A percentile compares a stretch with the other conserved stretches of the same genome.
These are phyloP conservation scores for Alviniconcha strummeri DNA, from an alignment of 2,888 invertebrate species.

Conservation along the genomic window DNA sequence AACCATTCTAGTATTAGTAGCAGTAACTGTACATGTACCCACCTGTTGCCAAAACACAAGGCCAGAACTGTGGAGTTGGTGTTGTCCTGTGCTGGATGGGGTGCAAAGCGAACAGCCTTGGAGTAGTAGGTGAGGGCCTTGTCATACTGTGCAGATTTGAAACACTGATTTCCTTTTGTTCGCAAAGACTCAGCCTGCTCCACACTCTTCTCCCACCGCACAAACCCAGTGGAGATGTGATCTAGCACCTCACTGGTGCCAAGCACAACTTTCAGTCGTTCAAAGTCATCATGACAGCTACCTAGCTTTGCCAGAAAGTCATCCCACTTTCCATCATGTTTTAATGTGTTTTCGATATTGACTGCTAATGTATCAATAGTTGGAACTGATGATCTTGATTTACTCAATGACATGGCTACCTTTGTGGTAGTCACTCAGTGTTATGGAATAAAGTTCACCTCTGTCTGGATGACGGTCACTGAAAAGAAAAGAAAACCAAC, in stretches of 20 bases:
- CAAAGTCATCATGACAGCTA: background rate
- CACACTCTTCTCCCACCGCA: conserved; percentile 54
- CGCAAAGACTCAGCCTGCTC: conserved; percentile 64
- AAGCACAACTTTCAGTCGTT: conserved; percentile 5
- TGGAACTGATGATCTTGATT: background rate
- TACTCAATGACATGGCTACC: background rate
- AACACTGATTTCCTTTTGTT: conserved; percentile 67
- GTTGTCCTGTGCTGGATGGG: conserved; percentile 31
- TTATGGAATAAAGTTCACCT: background rate
- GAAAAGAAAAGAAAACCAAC: background rate
- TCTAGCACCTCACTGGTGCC: conserved; percentile 27
- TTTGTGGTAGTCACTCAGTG: background rate
- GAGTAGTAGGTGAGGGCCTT: conserved; percentile 63
- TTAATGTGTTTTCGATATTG: conserved; percentile 24
- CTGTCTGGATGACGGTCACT: background rate
- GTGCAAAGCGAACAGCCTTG: conserved; percentile 57
- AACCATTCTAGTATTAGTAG: too few species aligned
- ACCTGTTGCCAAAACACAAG: conserved; percentile 31
- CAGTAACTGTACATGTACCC: too few species aligned
- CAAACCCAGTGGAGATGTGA: conserved; percentile 28
- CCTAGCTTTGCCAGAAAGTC: background rate
- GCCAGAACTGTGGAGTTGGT: conserved; percentile 21
- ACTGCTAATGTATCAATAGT: background rate
- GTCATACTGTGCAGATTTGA: conserved; percentile 59
- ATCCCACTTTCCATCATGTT: conserved; percentile 24